Base-by-base conservation (phyloP, 2,113 vertebrate species). In the Oncorhynchus masou region DNA sequence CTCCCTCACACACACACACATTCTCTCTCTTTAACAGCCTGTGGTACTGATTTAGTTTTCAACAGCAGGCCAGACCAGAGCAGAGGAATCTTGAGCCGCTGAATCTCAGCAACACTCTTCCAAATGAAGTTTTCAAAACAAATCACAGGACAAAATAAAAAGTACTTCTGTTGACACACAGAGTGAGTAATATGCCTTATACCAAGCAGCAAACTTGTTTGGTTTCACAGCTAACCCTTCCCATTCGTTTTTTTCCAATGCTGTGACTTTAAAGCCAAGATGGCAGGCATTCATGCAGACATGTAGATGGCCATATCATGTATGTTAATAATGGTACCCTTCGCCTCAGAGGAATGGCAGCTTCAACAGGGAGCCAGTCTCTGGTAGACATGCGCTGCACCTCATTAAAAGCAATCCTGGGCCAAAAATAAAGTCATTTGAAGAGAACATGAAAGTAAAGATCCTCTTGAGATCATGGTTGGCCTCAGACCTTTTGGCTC, bases 341-440 rank as follows among this genome's bases (percentile, higher is more conserved):
- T n/a, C 29, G 86, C 87, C 90, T 83, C 80, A 59, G 84, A 88
- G 87, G 83, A 87, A 86, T 27, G 69, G 87, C 71, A 81, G 83
- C 65, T 91, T 93, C 92, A 92, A 90, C 90, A 79, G 86, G 86
- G 83, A 91, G 84, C 86, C 83, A 84, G 85, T 85, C 88, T 86
- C 90, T 88, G 88, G 87, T 90, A 91, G 88, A 92, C 89, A 91
- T 87, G 87, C 90, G 91, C 86, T 85, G 82, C 70, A 86, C 78
- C 75, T 75, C 88, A 86, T 75, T 83, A 84, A 88, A 90, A 90
- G 87, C 80, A 85, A 75, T 83, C 75, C 85, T 78, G 78, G 25
- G 78, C 73, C 51, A 66, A 79, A 77, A 91, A 87, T 89, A 86
- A 79, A 88, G 89, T 89, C 83, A 90, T 88, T 88, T 90, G 79